These are phyloP conservation scores for Ericerus pela DNA, from an alignment of 1,140 invertebrate genomes.

Conservation along the genomic window DNA sequence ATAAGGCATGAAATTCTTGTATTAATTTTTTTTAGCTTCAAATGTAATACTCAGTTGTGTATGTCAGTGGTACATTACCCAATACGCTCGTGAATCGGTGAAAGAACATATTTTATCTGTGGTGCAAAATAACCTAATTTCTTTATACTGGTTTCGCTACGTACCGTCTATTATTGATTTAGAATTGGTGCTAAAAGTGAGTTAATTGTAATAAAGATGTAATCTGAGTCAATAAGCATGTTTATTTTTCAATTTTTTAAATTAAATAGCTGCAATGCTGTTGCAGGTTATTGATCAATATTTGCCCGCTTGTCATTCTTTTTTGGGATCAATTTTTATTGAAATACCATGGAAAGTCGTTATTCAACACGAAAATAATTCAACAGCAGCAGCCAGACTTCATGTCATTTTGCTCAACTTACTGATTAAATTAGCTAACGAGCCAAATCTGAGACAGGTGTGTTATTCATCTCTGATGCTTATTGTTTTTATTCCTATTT, in stretches of 20 bases:
- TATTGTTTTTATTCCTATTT: too few relatives aligned
- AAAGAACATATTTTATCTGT: slow-evolving; percentile 50
- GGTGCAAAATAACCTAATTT: slow-evolving; percentile 47
- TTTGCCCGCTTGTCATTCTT: slow-evolving; percentile 51
- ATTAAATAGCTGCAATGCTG: neutral
- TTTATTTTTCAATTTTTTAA: neutral
- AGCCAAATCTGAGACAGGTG: slow-evolving; percentile 50
- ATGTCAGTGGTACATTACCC: slow-evolving; percentile 57
- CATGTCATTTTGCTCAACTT: slow-evolving; percentile 44
- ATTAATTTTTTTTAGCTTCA: slow-evolving; percentile 30
- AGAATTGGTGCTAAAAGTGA: slow-evolving; percentile 53
- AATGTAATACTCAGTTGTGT: slow-evolving; percentile 45
- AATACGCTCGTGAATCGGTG: slow-evolving; percentile 46
- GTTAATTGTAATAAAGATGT: neutral
- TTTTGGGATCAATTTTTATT: slow-evolving; percentile 53
- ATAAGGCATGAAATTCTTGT: slow-evolving; percentile 11
- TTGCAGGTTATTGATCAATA: slow-evolving; percentile 43
- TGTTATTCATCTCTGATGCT: slow-evolving; percentile 24
- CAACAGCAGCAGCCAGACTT: slow-evolving; percentile 21
- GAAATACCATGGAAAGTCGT: slow-evolving; percentile 38
- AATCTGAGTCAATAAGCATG: neutral
- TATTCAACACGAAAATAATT: slow-evolving; percentile 8
- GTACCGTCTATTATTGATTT: slow-evolving; percentile 49
- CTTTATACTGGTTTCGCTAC: slow-evolving; percentile 57
- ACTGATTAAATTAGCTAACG: slow-evolving; percentile 51